phyloP scores from a whole-genome alignment of 2,888 invertebrate species.

The Caenorhabditis angaria region DNA sequence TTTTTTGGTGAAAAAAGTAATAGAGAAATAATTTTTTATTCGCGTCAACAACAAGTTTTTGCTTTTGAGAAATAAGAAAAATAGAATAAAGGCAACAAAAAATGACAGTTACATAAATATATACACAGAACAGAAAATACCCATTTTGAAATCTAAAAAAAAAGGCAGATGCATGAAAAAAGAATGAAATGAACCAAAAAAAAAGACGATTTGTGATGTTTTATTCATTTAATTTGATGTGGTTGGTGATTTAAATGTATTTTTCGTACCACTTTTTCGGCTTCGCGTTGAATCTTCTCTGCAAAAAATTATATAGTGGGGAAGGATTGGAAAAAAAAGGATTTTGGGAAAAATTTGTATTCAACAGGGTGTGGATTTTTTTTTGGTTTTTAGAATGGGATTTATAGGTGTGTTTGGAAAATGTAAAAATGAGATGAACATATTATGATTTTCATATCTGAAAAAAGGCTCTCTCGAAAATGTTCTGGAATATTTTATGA shows the following conservation, averaged over 20 bases:
- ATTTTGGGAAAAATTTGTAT: too few relatives aligned
- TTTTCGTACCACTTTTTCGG: constrained; percentile 58
- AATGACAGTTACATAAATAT: constrained; percentile 9
- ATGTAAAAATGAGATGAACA: too few relatives aligned
- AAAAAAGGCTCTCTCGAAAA: too few relatives aligned
- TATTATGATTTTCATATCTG: too few relatives aligned
- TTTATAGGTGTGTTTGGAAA: too few relatives aligned
- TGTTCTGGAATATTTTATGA: too few relatives aligned
- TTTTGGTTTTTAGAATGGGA: too few relatives aligned
- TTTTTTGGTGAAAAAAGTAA: background rate
- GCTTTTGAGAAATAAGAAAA: background rate
- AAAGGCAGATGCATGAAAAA: constrained; percentile 3
- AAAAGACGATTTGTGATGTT: background rate
- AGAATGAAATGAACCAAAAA: background rate
- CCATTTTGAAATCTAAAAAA: constrained; percentile 7
- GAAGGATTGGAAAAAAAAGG: background rate
- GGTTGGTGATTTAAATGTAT: constrained; percentile 40
- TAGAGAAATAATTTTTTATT: background rate
- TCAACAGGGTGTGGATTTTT: too few relatives aligned
- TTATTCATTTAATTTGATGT: background rate
- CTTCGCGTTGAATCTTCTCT: constrained; percentile 57
- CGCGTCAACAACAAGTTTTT: background rate
- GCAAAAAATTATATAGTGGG: constrained; percentile 16
- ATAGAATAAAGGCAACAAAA: background rate
- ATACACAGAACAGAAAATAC: constrained; percentile 7